Percentiles rank a stretch among this genome's conserved stretches.
These are phyloP conservation scores for Pardosa pseudoannulata DNA, from an alignment of 2,888 invertebrate genomes.

Conservation along the genomic window DNA sequence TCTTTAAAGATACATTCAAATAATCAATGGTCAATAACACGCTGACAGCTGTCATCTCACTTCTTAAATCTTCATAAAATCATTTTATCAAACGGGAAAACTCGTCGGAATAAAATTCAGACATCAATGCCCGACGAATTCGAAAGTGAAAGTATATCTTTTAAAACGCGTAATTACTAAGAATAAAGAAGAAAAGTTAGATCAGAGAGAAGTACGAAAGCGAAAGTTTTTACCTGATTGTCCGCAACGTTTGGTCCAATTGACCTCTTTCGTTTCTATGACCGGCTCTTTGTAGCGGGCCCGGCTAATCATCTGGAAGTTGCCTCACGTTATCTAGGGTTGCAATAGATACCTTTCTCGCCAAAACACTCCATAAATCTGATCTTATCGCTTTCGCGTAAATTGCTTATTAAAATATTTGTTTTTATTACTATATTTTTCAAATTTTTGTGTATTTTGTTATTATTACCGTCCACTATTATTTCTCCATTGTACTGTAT, in stretches of 20 bases:
- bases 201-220: neutral
- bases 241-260: neutral
- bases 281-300: neutral
- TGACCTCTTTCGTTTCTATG: conserved; percentile 12
- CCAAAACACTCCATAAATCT: neutral
- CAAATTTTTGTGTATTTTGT: too few relatives aligned
- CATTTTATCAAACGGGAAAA: too few relatives aligned
- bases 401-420: too few relatives aligned
- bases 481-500: too few relatives aligned
- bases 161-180: neutral
- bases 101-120: too few relatives aligned
- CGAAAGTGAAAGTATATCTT: neutral
- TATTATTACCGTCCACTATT: too few relatives aligned
- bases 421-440: too few relatives aligned
- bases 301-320: conserved; percentile 3
- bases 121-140: neutral
- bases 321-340: neutral
- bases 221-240: neutral
- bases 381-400: neutral
- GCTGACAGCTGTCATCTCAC: too few relatives aligned
- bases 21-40: too few relatives aligned
- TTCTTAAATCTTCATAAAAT: too few relatives aligned
- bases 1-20: too few relatives aligned
- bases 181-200: neutral
- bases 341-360: neutral